Evolutionary conservation across 2,113 vertebrate species (phyloP).

Genomic region (Castor canadensis): DNA sequence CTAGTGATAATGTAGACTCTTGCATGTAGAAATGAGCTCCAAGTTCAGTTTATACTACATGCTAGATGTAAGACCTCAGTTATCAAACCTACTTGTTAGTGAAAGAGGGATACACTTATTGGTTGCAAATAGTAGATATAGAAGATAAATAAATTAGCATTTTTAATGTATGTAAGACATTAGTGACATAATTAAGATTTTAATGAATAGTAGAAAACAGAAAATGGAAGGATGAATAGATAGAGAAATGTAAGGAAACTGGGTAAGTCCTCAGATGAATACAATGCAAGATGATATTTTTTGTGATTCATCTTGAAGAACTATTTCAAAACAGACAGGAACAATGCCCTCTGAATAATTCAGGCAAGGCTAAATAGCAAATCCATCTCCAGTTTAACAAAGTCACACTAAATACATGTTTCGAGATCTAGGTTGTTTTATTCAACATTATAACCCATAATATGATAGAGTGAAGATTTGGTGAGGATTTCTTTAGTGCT

Average conservation of each 20-base stretch:
- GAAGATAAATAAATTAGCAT: background rate
- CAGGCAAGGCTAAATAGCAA: background rate
- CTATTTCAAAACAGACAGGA: background rate
- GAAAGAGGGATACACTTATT: background rate
- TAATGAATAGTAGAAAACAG: background rate
- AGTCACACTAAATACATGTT: background rate
- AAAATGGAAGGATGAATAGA: background rate
- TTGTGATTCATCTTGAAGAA: background rate
- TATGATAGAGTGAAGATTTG: no score
- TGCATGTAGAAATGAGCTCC: background rate
- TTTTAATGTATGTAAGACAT: background rate
- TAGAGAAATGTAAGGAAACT: background rate
- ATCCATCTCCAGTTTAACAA: background rate
- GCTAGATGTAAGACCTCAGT: background rate
- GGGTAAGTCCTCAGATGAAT: background rate
- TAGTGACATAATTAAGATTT: background rate
- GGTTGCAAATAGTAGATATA: background rate
- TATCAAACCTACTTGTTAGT: background rate
- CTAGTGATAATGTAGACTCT: background rate
- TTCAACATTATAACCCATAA: no score
- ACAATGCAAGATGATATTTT: no score
- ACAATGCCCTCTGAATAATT: background rate
- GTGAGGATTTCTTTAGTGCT: background rate
- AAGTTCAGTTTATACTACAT: background rate
- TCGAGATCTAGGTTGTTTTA: no score